Percentiles rank a stretch among this genome's conserved stretches.
phyloP scores from a whole-genome alignment of 35 echinoderm and acorn worm species.

The Heliocidaris erythrogramma region DNA sequence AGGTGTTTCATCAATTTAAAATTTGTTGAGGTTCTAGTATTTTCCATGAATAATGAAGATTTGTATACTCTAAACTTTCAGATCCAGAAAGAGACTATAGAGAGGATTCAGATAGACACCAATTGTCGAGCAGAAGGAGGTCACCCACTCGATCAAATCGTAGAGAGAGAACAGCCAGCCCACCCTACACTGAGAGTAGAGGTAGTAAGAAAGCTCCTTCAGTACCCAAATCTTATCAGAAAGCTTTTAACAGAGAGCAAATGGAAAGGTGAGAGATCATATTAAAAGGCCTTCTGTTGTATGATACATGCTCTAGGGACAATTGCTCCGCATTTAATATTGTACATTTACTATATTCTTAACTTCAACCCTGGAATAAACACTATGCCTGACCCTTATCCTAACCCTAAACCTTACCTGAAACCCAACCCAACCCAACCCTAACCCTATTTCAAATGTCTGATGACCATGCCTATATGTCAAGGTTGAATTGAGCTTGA shows the following conservation, averaged over 20 bases:
- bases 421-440: no score
- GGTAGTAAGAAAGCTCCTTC: background rate
- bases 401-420: no score
- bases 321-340: background rate
- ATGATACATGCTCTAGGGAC: background rate
- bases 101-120: background rate
- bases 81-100: background rate
- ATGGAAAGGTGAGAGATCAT: constrained; percentile 2
- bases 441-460: no score
- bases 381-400: no score
- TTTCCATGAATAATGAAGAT: background rate
- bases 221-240: constrained; percentile 42
- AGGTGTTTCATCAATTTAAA: no score
- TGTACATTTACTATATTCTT: no score
- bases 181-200: background rate
- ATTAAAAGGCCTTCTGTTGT: background rate
- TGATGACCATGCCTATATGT: no score
- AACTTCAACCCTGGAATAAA: no score
- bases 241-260: constrained; percentile 20
- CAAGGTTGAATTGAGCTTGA: no score
- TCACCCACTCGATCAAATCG: background rate
- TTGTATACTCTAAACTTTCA: background rate
- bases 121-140: background rate
- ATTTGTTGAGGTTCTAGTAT: no score
- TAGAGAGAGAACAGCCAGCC: background rate